Evolutionary conservation across 1,140 invertebrate species (phyloP).

Genomic region (Magallana ariakensis): DNA sequence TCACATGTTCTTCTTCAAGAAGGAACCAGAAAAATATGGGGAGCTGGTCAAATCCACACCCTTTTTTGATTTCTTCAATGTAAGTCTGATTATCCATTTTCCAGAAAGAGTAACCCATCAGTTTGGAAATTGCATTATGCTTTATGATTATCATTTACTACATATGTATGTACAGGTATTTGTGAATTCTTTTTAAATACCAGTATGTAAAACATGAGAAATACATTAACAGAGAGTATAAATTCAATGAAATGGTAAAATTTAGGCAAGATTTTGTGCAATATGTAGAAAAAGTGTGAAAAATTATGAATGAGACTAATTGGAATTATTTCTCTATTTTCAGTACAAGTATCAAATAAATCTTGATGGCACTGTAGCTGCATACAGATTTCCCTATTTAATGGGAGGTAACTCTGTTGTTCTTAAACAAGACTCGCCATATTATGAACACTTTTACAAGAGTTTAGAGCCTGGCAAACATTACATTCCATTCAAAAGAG

Average conservation of each 20-base stretch:
- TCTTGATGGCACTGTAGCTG: slow-evolving; percentile 97
- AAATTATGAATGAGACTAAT: background rate
- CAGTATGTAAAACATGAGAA: too few species aligned
- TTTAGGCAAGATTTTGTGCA: background rate
- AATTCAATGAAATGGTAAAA: too few species aligned
- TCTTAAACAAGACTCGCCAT: slow-evolving; percentile 94
- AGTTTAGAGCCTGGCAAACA: slow-evolving; percentile 88
- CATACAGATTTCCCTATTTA: slow-evolving; percentile 95
- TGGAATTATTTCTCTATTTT: slow-evolving; percentile 63
- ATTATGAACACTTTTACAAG: slow-evolving; percentile 96
- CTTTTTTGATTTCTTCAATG: slow-evolving; percentile 97
- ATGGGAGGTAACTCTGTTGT: slow-evolving; percentile 91
- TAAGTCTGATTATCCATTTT: slow-evolving; percentile 80
- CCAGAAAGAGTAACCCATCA: background rate
- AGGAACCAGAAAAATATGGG: slow-evolving; percentile 90
- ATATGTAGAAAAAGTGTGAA: background rate
- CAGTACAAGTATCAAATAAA: slow-evolving; percentile 98
- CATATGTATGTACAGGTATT: too few species aligned
- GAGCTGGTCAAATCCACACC: slow-evolving; percentile 90
- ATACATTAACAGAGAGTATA: too few species aligned
- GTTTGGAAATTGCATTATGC: too few species aligned
- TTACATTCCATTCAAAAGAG: slow-evolving; percentile 90
- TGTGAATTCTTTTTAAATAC: too few species aligned
- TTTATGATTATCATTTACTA: too few species aligned
- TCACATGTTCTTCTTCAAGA: slow-evolving; percentile 97